phyloP scores from a whole-genome alignment of 1,140 invertebrate species.

The Diachasma alloeum region DNA sequence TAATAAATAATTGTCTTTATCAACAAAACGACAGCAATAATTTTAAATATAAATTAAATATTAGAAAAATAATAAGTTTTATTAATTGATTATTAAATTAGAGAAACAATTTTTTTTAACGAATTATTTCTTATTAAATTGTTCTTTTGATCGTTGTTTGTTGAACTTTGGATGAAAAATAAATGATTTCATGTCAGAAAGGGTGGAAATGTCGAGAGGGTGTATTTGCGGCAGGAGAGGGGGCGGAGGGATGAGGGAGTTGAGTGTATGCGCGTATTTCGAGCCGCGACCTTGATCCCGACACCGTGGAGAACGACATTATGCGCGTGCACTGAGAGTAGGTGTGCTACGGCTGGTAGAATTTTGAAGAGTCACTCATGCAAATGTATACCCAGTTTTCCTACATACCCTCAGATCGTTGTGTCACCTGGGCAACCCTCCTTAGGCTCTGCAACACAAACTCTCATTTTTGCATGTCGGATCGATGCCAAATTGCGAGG shows the following conservation, averaged over 20 bases:
- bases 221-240: background rate
- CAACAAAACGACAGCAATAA: too few relatives aligned
- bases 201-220: background rate
- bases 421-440: background rate
- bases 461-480: conserved; percentile 1
- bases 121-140: too few relatives aligned
- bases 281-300: conserved; percentile 20
- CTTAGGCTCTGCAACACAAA: background rate
- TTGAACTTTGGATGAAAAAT: background rate
- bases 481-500: background rate
- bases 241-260: background rate
- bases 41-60: too few relatives aligned
- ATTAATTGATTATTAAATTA: too few relatives aligned
- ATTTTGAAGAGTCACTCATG: conserved; percentile 28
- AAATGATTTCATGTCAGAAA: background rate
- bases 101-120: too few relatives aligned
- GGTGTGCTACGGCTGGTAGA: conserved; percentile 17
- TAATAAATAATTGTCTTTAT: too few relatives aligned
- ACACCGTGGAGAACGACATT: conserved; percentile 12
- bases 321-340: conserved; percentile 16
- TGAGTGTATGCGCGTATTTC: background rate
- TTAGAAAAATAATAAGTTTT: too few relatives aligned
- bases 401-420: background rate
- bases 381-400: conserved; percentile 9
- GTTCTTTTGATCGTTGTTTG: background rate